A percentile compares a stretch with the other conserved stretches of the same genome.
Evolutionary conservation across 2,113 vertebrate genomes (phyloP).

Genomic region (Tringa solitaria): DNA sequence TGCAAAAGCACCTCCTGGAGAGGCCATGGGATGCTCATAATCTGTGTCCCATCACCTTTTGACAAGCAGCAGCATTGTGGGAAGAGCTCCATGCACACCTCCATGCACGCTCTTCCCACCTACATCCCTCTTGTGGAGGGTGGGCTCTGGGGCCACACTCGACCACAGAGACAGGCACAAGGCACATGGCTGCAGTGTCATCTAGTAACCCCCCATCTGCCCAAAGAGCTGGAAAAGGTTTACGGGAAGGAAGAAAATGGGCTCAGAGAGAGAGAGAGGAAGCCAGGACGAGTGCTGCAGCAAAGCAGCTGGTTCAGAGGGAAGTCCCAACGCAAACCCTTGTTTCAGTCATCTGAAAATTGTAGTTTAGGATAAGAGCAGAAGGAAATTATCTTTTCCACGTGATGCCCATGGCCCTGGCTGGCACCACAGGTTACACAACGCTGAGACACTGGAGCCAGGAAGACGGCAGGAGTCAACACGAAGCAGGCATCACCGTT

Average conservation of each 20-base stretch:
- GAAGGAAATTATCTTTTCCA: background rate
- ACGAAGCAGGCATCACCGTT: accelerated
- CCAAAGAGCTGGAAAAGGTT: background rate
- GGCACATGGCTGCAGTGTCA: background rate
- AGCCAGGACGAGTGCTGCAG: background rate
- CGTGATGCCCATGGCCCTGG: background rate
- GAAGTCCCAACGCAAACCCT: background rate
- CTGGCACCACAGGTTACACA: background rate
- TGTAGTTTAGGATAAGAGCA: background rate
- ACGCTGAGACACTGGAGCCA: background rate
- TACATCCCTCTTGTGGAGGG: too few relatives aligned
- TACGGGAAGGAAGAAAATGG: background rate
- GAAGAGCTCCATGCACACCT: background rate
- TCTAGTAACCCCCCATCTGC: background rate
- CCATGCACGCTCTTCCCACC: background rate
- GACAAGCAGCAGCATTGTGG: background rate
- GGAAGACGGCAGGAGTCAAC: background rate
- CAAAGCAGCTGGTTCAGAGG: background rate
- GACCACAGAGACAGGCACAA: background rate
- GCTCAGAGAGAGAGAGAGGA: background rate
- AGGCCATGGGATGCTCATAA: background rate
- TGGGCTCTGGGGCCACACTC: background rate
- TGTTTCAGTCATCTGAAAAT: background rate
- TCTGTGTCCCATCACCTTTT: background rate
- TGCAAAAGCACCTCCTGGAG: background rate